A percentile compares a stretch with the other conserved stretches of the same genome.
These are phyloP conservation scores for Rafetus swinhoei DNA, from an alignment of 2,113 vertebrate genomes.

Conservation along the genomic window DNA sequence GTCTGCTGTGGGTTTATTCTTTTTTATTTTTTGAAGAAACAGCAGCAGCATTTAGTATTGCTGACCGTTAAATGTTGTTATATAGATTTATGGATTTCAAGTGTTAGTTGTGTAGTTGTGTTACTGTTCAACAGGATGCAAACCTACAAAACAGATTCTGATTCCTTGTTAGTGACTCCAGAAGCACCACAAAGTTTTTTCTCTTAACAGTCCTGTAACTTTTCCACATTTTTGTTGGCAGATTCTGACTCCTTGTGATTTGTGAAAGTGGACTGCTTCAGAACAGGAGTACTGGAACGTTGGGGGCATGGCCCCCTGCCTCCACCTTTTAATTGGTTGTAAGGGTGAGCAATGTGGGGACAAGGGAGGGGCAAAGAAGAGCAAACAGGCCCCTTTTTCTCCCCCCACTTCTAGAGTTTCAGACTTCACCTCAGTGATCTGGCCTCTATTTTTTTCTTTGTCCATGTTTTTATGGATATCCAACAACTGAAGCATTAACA, in stretches of 20 bases:
- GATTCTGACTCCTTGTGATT: background rate
- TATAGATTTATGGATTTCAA: slow-evolving; percentile 49
- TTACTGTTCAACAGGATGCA: slow-evolving; percentile 38
- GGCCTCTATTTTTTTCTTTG: background rate
- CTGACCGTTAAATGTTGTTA: slow-evolving; percentile 43
- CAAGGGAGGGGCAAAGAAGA: too few relatives aligned
- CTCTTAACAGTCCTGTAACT: slow-evolving; percentile 33
- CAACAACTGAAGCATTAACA: background rate
- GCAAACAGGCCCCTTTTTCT: too few relatives aligned
- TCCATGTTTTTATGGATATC: slow-evolving; percentile 4
- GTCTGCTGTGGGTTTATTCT: slow-evolving; percentile 16
- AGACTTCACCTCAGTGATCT: background rate
- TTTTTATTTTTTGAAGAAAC: slow-evolving; percentile 19
- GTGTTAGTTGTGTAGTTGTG: slow-evolving; percentile 42
- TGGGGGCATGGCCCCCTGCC: too few relatives aligned
- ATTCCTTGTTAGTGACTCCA: slow-evolving; percentile 26
- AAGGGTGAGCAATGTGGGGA: too few relatives aligned
- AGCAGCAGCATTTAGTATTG: background rate
- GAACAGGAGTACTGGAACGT: too few relatives aligned
- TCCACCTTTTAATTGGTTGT: too few relatives aligned
- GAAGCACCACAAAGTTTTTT: slow-evolving; percentile 12
- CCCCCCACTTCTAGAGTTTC: too few relatives aligned
- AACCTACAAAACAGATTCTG: slow-evolving; percentile 51
- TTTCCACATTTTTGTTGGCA: slow-evolving; percentile 26
- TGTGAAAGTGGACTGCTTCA: slow-evolving; percentile 26